These are phyloP conservation scores for Battus philenor DNA, from an alignment of 1,140 invertebrate genomes.

Conservation along the genomic window DNA sequence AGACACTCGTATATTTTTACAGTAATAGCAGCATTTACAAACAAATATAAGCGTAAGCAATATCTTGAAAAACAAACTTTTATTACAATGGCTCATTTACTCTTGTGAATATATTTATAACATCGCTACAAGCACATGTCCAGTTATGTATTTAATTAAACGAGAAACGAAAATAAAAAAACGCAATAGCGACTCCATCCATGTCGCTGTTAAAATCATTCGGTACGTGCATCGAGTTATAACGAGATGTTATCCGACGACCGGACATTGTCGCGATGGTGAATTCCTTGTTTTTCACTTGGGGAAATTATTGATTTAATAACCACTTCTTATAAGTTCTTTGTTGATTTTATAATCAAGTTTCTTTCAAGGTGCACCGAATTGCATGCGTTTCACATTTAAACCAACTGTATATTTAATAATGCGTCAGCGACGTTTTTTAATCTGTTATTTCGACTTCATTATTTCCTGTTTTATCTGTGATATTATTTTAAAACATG, in stretches of 20 bases:
- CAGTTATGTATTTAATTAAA: conserved; percentile 9
- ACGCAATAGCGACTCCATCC: background rate
- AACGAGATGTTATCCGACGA: conserved; percentile 10
- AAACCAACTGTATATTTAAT: no score
- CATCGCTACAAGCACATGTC: conserved; percentile 1
- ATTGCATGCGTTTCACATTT: background rate
- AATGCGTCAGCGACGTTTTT: no score
- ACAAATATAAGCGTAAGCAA: no score
- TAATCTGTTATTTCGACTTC: no score
- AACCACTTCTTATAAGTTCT: conserved; percentile 7
- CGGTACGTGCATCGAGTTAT: conserved; percentile 10
- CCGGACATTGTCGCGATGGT: conserved; percentile 5
- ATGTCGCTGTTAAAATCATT: conserved; percentile 11
- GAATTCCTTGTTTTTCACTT: conserved; percentile 3
- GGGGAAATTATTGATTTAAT: conserved; percentile 14
- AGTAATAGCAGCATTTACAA: no score
- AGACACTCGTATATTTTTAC: no score
- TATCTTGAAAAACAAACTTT: no score
- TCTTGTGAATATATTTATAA: no score
- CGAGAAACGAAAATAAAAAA: conserved; percentile 13
- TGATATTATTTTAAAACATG: background rate
- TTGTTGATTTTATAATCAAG: conserved; percentile 12
- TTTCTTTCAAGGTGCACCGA: background rate
- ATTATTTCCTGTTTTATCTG: no score
- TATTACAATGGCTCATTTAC: no score